Evolutionary conservation across 2,113 vertebrate species (phyloP).

Genomic region (Rhabdomys dilectus): DNA sequence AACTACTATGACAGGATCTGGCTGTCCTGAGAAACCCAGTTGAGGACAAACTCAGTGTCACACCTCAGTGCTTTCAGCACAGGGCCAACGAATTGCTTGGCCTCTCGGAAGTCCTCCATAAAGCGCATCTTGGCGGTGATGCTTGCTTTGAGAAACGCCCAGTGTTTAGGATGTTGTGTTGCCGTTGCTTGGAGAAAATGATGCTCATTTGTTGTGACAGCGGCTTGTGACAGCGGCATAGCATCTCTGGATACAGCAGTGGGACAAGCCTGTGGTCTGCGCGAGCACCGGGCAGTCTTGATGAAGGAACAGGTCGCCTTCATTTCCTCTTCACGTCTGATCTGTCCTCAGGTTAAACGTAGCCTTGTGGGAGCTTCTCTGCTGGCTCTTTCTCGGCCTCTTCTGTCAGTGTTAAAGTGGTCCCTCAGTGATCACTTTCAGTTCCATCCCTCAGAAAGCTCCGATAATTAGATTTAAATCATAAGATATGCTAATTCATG

Average conservation of each 20-base stretch:
- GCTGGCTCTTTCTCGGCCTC: constrained; percentile 3
- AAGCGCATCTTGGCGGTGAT: fast-evolving
- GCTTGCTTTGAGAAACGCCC: not conserved
- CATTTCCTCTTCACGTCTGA: not conserved
- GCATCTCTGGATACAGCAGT: fast-evolving
- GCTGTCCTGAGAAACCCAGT: not conserved
- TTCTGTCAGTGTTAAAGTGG: constrained; percentile 21
- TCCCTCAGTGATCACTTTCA: constrained; percentile 38
- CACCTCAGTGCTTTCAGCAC: too few relatives aligned
- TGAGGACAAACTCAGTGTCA: fast-evolving
- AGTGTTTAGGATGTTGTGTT: fast-evolving
- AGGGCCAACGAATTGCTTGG: fast-evolving
- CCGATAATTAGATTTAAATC: constrained; percentile 78
- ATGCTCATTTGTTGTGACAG: fast-evolving
- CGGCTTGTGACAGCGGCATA: fast-evolving
- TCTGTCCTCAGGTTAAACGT: not conserved
- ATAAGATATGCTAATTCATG: constrained; percentile 78
- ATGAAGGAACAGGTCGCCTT: fast-evolving
- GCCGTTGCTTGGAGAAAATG: not conserved
- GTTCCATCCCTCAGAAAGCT: constrained; percentile 42
- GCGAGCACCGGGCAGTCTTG: fast-evolving
- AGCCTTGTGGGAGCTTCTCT: not conserved
- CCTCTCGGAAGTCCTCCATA: fast-evolving
- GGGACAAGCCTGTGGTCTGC: not conserved
- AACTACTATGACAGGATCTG: fast-evolving